These are phyloP conservation scores for Trinorchestia longiramus DNA, from an alignment of 1,140 invertebrate genomes.

Conservation along the genomic window DNA sequence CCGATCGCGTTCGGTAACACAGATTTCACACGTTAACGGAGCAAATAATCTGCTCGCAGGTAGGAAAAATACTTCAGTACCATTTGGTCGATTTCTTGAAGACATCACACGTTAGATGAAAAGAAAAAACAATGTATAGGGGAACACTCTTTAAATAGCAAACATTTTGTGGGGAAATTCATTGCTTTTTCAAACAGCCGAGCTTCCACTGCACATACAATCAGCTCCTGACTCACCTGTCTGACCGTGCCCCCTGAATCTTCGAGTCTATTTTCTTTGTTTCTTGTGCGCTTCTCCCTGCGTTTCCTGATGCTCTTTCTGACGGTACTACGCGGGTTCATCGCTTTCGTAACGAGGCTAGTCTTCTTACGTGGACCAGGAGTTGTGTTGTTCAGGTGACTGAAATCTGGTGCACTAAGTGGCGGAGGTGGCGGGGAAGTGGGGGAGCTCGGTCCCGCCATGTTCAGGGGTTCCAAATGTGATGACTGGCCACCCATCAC, in stretches of 20 bases:
- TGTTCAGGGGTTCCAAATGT: conserved; percentile 19
- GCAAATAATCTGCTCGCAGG: no score
- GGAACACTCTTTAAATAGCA: no score
- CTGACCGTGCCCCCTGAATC: neutral
- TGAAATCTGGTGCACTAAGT: neutral
- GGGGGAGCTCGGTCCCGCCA: neutral
- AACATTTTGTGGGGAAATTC: no score
- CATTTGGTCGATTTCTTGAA: no score
- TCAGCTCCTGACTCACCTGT: neutral
- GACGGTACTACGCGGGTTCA: conserved; percentile 26
- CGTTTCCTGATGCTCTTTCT: conserved; percentile 26
- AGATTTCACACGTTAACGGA: no score
- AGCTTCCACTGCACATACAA: no score
- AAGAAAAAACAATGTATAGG: no score
- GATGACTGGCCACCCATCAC: conserved; percentile 24
- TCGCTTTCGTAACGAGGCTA: conserved; percentile 23
- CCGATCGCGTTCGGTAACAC: no score
- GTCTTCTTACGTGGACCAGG: neutral
- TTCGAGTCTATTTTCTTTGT: neutral
- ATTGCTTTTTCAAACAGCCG: no score
- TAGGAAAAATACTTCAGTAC: no score
- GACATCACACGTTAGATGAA: no score
- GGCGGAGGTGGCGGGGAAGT: neutral
- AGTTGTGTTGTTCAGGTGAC: neutral
- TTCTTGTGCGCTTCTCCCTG: neutral